phyloP scores from a whole-genome alignment of 1,140 invertebrate genomes.

The Formica selysi region DNA sequence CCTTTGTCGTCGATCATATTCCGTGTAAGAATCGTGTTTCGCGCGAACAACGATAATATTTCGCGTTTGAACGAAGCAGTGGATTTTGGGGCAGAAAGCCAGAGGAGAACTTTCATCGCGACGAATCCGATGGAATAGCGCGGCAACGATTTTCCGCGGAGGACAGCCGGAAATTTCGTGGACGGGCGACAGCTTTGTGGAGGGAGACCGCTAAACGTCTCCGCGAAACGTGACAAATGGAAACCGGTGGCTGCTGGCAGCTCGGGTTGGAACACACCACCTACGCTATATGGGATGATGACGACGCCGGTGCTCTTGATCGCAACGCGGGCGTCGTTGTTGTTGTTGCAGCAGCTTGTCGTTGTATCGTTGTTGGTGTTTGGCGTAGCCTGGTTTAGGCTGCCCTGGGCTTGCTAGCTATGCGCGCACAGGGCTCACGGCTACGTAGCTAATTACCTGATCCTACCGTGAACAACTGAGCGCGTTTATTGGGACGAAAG shows the following conservation, averaged over 20 bases:
- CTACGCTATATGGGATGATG: constrained; percentile 37
- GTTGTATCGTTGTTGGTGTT: constrained; percentile 65
- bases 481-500: constrained; percentile 77
- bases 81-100: neutral
- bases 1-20: neutral
- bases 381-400: constrained; percentile 69
- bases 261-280: constrained; percentile 60
- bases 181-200: constrained; percentile 70
- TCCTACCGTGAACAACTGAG: constrained; percentile 78
- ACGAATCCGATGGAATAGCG: constrained; percentile 32
- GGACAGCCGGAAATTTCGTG: constrained; percentile 69
- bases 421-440: constrained; percentile 75
- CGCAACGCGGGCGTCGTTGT: constrained; percentile 25
- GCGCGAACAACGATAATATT: neutral
- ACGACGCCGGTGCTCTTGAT: constrained; percentile 39
- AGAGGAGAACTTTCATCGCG: constrained; percentile 15
- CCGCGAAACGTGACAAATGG: constrained; percentile 75
- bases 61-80: neutral
- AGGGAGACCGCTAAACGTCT: constrained; percentile 58
- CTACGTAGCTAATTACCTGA: constrained; percentile 83
- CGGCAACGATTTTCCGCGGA: constrained; percentile 7
- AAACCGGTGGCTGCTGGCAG: constrained; percentile 76
- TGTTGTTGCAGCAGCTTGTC: constrained; percentile 26
- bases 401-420: constrained; percentile 62
- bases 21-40: neutral